Evolutionary conservation across 2,113 vertebrate genomes (phyloP), one percentile per base, ranked within the genome.

Genomic region (Zosterops japonicus): DNA sequence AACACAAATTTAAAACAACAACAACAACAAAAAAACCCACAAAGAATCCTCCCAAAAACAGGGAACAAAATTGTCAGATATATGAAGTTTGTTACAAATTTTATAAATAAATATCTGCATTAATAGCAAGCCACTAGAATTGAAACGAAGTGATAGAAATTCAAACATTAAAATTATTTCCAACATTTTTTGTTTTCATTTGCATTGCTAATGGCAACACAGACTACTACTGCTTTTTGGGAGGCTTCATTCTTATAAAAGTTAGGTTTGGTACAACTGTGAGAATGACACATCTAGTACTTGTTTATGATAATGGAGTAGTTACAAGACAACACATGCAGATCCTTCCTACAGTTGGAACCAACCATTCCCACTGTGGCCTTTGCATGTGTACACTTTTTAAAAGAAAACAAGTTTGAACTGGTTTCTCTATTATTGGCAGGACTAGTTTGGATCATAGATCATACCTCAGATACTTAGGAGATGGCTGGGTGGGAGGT

Each of bases 141-240:
- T 67, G 70, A 95, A 95, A 94, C 79, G 19, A 94, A 91, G 44
- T 25, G 41, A 79, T 72, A 53, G 50, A 93, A 90, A 89, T 88
- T 36, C 74, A 93, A 95, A 84, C 31, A 74, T 49, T 8, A 95
- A 53, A 91, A 94, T 52, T 53, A 92, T 29, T 77, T 46, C 42
- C 65, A 60, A 23, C 25, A 68, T 93, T 53, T 87, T 77, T 39
- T 85, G 9, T 59, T 89, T 83, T 50, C 55, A 28, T 21, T 86
- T 63, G 28, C 44, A 57, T 79, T 81, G 16, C n/a, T 75, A 87
- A 22, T 22, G 22, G 15, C 24, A 83, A 74, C 33, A 76, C 14
- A 81, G 33, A 47, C 8, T 55, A 18, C 18, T 36, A 60, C 55
- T 56, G 39, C 11, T 69, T 70, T 83, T 69, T 8, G 0, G 2